phyloP scores from a whole-genome alignment of 2,113 vertebrate species.

The Salvelinus fontinalis region DNA sequence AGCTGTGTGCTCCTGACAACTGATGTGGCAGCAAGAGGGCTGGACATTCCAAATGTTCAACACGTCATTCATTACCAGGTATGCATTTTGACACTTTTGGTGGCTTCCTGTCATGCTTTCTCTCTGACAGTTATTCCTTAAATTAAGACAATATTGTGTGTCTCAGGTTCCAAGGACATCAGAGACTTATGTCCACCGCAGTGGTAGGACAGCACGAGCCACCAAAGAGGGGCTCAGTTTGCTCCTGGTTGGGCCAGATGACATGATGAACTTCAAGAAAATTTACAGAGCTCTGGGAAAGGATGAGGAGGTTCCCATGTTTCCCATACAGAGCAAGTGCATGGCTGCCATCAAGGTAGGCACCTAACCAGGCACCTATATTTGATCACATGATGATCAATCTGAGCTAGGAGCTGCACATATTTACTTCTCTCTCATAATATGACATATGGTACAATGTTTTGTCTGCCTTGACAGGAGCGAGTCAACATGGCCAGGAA shows the following conservation, averaged over 20 bases:
- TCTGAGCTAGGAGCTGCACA: not conserved
- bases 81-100: not conserved
- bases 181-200: slow-evolving; percentile 92
- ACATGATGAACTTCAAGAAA: slow-evolving; percentile 89
- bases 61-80: slow-evolving; percentile 99
- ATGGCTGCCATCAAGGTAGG: slow-evolving; percentile 88
- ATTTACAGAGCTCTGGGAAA: slow-evolving; percentile 89
- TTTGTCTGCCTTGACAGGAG: slow-evolving; percentile 72
- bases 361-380: not conserved
- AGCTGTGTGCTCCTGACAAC: slow-evolving; percentile 94
- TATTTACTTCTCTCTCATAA: not conserved
- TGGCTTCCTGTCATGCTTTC: too few species aligned
- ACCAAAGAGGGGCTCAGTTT: slow-evolving; percentile 88
- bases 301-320: slow-evolving; percentile 86
- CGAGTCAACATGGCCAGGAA: slow-evolving; percentile 84
- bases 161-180: slow-evolving; percentile 90
- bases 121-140: not conserved
- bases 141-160: too few species aligned
- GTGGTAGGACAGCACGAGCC: slow-evolving; percentile 91
- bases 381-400: too few species aligned
- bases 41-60: slow-evolving; percentile 93
- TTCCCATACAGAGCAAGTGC: slow-evolving; percentile 85
- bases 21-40: slow-evolving; percentile 93
- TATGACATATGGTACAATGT: not conserved
- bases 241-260: slow-evolving; percentile 87